A percentile compares a stretch with the other conserved stretches of the same genome.
Conservation (phyloP, 2,113 vertebrate species). For the Erythrolamprus reginae region DNA sequence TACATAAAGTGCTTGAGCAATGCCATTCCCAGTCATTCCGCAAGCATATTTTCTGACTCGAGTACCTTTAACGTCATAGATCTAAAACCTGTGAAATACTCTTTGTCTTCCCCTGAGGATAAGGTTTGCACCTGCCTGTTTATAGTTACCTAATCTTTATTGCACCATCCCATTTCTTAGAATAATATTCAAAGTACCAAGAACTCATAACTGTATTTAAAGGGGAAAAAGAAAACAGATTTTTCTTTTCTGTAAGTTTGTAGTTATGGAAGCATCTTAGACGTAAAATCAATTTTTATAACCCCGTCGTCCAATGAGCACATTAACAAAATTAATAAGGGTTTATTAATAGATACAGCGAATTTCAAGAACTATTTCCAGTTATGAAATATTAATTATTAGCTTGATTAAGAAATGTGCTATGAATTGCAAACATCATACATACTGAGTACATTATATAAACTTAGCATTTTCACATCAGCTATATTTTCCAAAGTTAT, state of each 20-base stretch:
- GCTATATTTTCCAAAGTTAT: not conserved
- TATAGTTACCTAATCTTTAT: slow-evolving; percentile 43
- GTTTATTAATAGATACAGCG: not conserved
- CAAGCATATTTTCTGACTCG: not conserved
- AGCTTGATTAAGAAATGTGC: not conserved
- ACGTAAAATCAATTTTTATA: not conserved
- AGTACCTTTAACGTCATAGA: not conserved
- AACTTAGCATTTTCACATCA: not conserved
- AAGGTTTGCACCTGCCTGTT: not conserved
- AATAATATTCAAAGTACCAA: not conserved
- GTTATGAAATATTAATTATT: not conserved
- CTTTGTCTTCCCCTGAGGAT: slow-evolving; percentile 8
- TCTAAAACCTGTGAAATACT: not conserved
- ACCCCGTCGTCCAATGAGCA: not conserved
- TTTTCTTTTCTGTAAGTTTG: not conserved
- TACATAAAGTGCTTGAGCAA: slow-evolving; percentile 5
- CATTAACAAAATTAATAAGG: not conserved
- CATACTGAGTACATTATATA: not conserved
- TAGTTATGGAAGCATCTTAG: not conserved
- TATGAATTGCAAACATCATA: not conserved
- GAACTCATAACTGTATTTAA: slow-evolving; percentile 7
- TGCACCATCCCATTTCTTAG: slow-evolving; percentile 18
- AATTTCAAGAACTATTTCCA: not conserved
- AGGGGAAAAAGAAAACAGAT: not conserved
- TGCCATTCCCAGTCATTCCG: not conserved